Evolutionary conservation across 1,140 invertebrate genomes (phyloP).

Genomic region (Rhagoletis pomonella): DNA sequence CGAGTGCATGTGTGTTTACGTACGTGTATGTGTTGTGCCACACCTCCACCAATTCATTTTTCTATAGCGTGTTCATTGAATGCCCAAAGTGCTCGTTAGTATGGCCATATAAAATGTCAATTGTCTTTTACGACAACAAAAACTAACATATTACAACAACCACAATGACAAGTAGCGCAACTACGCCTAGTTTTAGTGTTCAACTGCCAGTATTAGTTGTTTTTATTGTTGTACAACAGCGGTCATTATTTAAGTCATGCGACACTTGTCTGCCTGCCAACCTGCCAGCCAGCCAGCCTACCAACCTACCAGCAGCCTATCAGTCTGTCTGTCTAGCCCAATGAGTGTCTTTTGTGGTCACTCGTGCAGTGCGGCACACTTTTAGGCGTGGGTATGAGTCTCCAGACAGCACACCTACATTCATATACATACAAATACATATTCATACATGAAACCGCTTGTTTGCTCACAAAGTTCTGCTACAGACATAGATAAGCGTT

Average conservation of each 20-base stretch:
- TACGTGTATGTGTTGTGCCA: background rate
- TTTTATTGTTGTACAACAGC: slow-evolving; percentile 19
- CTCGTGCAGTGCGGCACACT: background rate
- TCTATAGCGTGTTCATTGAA: slow-evolving; percentile 24
- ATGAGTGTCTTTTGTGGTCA: background rate
- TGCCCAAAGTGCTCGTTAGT: slow-evolving; percentile 53
- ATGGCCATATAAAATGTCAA: slow-evolving; percentile 47
- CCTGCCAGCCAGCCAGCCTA: background rate
- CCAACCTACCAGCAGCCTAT: background rate
- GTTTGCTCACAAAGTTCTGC: slow-evolving; percentile 14
- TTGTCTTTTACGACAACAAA: slow-evolving; percentile 49
- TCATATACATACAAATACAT: background rate
- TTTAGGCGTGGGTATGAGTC: slow-evolving; percentile 4
- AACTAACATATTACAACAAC: background rate
- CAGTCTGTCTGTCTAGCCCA: background rate
- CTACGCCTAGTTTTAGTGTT: background rate
- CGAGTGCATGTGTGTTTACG: too few species aligned
- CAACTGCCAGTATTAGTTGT: background rate
- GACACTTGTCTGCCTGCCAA: slow-evolving; percentile 28
- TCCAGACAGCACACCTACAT: background rate
- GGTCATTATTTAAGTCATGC: slow-evolving; percentile 49
- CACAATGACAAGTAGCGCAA: background rate
- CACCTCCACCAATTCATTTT: background rate
- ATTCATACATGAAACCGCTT: background rate
- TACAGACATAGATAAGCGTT: background rate